Conservation (phyloP, 2,888 invertebrate genomes). For the Hydriomena furcata region DNA sequence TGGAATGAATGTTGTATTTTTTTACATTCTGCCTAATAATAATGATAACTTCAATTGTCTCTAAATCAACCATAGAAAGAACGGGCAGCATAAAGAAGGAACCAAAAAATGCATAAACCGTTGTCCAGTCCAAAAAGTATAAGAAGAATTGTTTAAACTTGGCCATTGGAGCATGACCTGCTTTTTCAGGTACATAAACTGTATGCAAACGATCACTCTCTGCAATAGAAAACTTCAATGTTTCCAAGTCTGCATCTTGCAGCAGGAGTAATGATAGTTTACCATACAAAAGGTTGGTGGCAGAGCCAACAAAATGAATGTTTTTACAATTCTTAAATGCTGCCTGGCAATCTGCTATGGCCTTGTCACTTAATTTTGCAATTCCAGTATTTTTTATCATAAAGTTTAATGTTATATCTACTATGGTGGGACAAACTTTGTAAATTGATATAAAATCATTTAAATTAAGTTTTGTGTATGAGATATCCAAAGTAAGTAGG, state of each 20-base stretch:
- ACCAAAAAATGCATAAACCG: slow-evolving; percentile 35
- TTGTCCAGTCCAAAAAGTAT: slow-evolving; percentile 49
- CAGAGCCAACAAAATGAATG: slow-evolving; percentile 61
- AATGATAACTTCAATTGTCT: slow-evolving; percentile 52
- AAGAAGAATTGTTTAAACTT: slow-evolving; percentile 44
- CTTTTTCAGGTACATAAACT: slow-evolving; percentile 31
- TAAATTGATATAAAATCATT: slow-evolving; percentile 57
- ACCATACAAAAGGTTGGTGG: slow-evolving; percentile 50
- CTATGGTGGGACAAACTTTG: slow-evolving; percentile 57
- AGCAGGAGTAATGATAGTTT: slow-evolving; percentile 45
- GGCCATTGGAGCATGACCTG: slow-evolving; percentile 20
- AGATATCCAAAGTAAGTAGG: slow-evolving; percentile 58
- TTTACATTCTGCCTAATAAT: slow-evolving; percentile 39
- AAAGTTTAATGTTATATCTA: slow-evolving; percentile 59
- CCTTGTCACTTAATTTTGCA: slow-evolving; percentile 30
- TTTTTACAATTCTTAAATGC: slow-evolving; percentile 58
- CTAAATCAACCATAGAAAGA: slow-evolving; percentile 38
- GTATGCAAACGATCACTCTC: slow-evolving; percentile 39
- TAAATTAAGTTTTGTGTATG: slow-evolving; percentile 61
- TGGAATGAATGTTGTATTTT: slow-evolving; percentile 45
- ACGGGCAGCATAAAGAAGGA: slow-evolving; percentile 37
- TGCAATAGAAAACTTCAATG: slow-evolving; percentile 51
- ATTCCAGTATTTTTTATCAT: slow-evolving; percentile 42
- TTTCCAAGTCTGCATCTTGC: slow-evolving; percentile 47
- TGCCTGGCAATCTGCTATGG: slow-evolving; percentile 48